Percentiles rank a stretch among this genome's conserved stretches.
Evolutionary conservation across 2,888 invertebrate species (phyloP).

Genomic region (Lymantria monacha): DNA sequence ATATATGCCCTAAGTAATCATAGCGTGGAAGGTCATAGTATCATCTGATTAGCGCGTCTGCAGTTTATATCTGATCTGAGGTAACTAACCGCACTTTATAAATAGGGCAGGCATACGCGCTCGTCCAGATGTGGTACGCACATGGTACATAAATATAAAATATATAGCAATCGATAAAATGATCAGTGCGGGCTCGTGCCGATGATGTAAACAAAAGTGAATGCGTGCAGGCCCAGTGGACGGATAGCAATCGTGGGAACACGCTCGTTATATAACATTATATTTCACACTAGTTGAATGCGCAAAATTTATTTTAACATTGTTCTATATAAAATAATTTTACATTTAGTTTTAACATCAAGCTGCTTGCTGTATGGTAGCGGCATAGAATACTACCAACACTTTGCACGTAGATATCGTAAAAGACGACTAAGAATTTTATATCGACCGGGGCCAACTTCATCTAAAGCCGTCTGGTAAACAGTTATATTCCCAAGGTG

Average conservation of each 20-base stretch:
- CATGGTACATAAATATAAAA: constrained; percentile 52
- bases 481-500: too few species aligned
- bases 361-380: too few species aligned
- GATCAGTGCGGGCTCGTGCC: constrained; percentile 50
- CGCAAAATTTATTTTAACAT: too few species aligned
- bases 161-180: constrained; percentile 61
- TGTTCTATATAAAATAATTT: too few species aligned
- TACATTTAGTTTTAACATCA: too few species aligned
- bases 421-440: too few species aligned
- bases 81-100: constrained; percentile 62
- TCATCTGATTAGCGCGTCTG: constrained; percentile 33
- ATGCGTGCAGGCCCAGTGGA: constrained; percentile 27
- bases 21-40: constrained; percentile 17
- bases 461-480: too few species aligned
- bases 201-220: constrained; percentile 56
- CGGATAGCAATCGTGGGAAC: constrained; percentile 12
- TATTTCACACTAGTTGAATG: too few species aligned
- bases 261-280: background rate
- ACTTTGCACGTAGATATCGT: too few species aligned
- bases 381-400: too few species aligned
- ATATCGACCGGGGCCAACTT: too few species aligned
- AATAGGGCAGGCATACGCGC: constrained; percentile 62
- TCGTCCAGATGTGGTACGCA: constrained; percentile 57
- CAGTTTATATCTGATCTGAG: constrained; percentile 45
- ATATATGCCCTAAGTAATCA: background rate